A percentile compares a stretch with the other conserved stretches of the same genome.
These are phyloP conservation scores for Lepisosteus osseus DNA, from an alignment of 2,113 vertebrate species.

Conservation along the genomic window DNA sequence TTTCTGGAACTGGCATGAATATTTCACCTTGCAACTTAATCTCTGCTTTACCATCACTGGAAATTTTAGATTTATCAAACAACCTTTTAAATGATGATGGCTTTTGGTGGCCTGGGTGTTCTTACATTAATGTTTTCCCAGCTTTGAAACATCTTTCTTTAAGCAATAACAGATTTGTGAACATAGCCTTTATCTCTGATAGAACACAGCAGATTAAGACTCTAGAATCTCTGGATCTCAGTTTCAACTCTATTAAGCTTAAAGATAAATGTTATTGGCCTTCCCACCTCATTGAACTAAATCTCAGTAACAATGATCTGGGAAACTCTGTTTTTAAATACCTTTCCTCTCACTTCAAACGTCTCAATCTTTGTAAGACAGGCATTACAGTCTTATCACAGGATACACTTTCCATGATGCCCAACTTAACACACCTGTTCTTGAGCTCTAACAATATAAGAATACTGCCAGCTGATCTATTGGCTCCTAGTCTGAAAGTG, in stretches of 20 bases:
- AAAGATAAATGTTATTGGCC: conserved; percentile 41
- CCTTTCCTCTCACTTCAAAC: conserved; percentile 46
- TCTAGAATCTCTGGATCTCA: conserved; percentile 49
- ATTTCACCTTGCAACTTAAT: conserved; percentile 53
- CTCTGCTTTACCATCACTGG: conserved; percentile 42
- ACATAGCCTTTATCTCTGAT: conserved; percentile 42
- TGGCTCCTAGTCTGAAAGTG: conserved; percentile 26
- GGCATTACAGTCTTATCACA: conserved; percentile 43
- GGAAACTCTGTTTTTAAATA: conserved; percentile 43
- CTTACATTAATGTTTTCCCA: conserved; percentile 42
- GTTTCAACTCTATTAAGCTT: conserved; percentile 47
- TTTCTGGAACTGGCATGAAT: conserved; percentile 56
- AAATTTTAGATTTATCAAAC: conserved; percentile 51
- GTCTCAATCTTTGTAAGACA: conserved; percentile 50
- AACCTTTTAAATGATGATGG: conserved; percentile 49
- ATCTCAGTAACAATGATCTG: conserved; percentile 48
- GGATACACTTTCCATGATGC: conserved; percentile 31
- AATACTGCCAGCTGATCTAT: conserved; percentile 34
- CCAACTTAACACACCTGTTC: conserved; percentile 39
- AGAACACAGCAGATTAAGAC: conserved; percentile 40
- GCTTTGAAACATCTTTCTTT: conserved; percentile 43
- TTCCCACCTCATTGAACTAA: conserved; percentile 40
- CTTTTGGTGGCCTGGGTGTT: conserved; percentile 53
- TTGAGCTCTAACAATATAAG: conserved; percentile 52
- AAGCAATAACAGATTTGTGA: conserved; percentile 48